Percentiles rank a stretch among this genome's conserved stretches.
phyloP scores from a whole-genome alignment of 2,113 vertebrate species.

The Ophthalmolycus amberensis region DNA sequence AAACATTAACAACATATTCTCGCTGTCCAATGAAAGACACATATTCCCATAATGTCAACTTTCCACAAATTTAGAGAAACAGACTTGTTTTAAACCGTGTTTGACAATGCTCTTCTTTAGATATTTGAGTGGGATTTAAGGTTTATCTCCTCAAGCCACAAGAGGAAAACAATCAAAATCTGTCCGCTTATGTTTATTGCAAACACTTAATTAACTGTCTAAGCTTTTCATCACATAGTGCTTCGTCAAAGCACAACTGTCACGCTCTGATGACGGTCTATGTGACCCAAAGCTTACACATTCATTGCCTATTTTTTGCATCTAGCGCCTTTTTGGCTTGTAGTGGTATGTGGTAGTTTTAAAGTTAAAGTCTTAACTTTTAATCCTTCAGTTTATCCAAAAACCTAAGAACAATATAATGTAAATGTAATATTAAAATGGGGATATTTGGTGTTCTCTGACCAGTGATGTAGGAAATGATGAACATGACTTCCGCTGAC shows the following conservation, averaged over 20 bases:
- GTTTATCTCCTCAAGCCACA: not conserved
- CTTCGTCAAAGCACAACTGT: not conserved
- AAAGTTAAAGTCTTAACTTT: not conserved
- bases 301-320: not conserved
- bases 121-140: not conserved
- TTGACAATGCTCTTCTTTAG: not conserved
- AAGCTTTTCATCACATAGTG: not conserved
- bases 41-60: slow-evolving; percentile 1
- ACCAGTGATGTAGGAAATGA: not conserved
- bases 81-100: not conserved
- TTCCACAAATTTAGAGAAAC: not conserved
- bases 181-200: not conserved
- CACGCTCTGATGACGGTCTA: not conserved
- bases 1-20: slow-evolving; percentile 1
- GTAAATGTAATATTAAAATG: not conserved
- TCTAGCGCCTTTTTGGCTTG: not conserved
- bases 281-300: not conserved
- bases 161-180: not conserved
- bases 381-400: not conserved
- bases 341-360: not conserved
- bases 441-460: not conserved
- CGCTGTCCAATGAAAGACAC: not conserved
- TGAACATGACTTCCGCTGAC: not conserved
- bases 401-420: not conserved
- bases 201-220: not conserved